Conservation (phyloP, 2,113 vertebrate genomes). For the Odocoileus hemionus region DNA sequence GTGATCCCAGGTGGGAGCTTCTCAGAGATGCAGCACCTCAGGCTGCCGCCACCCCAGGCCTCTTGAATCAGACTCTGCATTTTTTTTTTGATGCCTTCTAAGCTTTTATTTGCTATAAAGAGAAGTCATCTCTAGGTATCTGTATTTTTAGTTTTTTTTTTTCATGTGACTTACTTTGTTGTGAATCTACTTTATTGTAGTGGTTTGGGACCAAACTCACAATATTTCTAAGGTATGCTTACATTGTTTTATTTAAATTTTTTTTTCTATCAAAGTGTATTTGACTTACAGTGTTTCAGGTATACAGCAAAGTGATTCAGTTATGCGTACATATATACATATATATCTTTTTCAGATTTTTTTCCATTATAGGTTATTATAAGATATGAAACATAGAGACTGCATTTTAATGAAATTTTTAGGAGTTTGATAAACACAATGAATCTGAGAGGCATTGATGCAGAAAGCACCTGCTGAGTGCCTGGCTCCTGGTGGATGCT, state of each 20-base stretch:
- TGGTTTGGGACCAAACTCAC: background rate
- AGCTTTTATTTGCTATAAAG: background rate
- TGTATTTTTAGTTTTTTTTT: background rate
- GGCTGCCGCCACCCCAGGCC: background rate
- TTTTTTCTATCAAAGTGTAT: background rate
- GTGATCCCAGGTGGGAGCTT: background rate
- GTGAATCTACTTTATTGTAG: background rate
- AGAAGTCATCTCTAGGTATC: background rate
- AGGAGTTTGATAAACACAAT: background rate
- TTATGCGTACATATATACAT: background rate
- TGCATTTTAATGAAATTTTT: background rate
- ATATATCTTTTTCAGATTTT: background rate
- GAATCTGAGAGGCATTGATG: background rate
- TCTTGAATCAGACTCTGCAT: background rate
- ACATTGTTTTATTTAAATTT: background rate
- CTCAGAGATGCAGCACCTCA: background rate
- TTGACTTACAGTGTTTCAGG: background rate
- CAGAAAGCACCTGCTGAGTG: background rate
- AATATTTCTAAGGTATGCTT: background rate
- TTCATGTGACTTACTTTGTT: background rate
- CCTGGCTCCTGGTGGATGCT: background rate
- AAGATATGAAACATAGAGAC: background rate
- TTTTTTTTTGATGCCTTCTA: background rate
- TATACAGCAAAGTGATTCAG: background rate
- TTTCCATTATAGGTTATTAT: background rate